Base-by-base conservation (phyloP, 2,888 invertebrate genomes). In the Tipula unca region DNA sequence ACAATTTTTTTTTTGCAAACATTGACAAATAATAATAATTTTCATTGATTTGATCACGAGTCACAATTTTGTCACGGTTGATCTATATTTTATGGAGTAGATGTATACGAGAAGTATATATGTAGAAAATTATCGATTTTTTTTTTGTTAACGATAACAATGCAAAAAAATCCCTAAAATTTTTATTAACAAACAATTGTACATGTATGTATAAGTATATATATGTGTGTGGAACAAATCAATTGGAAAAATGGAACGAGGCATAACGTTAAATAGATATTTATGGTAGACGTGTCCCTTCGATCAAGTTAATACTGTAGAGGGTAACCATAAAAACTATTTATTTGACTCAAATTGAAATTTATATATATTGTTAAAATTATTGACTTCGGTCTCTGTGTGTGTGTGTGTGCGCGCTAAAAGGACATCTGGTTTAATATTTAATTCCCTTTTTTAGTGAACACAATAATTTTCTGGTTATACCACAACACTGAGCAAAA, bases 11-110 rank as follows among this genome's bases (percentile, higher is more conserved):
- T 69, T 69, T 25, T 25, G 69, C 69, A 69, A 69, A 69, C 69
- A 69, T 10, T 69, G 69, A 25, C 69, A 69, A 69, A 69, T 69
- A 69, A 69, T 69, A 69, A 69, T 69, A 25, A 69, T 69, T 69
- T 69, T 69, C 69, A 69, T 69, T 69, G 69, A 69, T 69, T 69
- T 69, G 69, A 69, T 69, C 69, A 69, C 69, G 69, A 69, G 69
- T 69, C 69, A 4, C 25, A 69, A 25, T 69, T 69, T 69, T 69
- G 69, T 69, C 69, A 69, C 69, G 69, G 69, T 69, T 69, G 69
- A 69, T 69, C 69, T 3, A 13, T 25, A 69, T 69, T 69, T 25
- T 69, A 69, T 48, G 5, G 17, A 17, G 48, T 3, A 48, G 48
- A 6, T 48, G 32, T 32, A 39, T 5, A 39, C 39, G 39, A 39